These are phyloP conservation scores for Melangyna quadrimaculata DNA, from an alignment of 2,888 invertebrate genomes.

Conservation along the genomic window DNA sequence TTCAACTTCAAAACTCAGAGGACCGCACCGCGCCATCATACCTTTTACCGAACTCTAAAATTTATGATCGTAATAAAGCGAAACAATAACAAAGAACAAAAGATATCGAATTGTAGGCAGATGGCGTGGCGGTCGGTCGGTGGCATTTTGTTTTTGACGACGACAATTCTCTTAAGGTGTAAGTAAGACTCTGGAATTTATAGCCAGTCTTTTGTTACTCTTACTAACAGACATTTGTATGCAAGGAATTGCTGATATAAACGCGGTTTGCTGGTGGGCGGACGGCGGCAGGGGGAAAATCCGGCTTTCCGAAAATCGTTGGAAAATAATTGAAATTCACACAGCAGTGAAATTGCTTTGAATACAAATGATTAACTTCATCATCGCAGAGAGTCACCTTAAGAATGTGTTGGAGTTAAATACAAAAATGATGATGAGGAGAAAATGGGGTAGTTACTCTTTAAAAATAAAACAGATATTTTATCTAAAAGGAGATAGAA, in stretches of 20 bases:
- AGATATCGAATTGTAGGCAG: conserved; percentile 46
- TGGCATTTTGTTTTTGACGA: not conserved
- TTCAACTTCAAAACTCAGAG: not conserved
- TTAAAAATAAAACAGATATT: not conserved
- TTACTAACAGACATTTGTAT: conserved; percentile 7
- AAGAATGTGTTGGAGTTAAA: not conserved
- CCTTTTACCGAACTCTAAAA: conserved; percentile 15
- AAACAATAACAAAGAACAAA: conserved; percentile 33
- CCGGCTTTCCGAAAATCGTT: conserved; percentile 3
- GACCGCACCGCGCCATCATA: not conserved
- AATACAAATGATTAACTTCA: conserved; percentile 48
- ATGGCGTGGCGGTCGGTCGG: conserved; percentile 27
- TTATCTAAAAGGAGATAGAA: too few relatives aligned
- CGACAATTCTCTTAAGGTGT: not conserved
- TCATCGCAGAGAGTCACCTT: not conserved
- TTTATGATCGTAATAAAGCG: conserved; percentile 59
- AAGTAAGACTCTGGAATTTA: conserved; percentile 16
- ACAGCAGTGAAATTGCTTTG: conserved; percentile 40
- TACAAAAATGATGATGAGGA: not conserved
- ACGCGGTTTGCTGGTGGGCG: too few relatives aligned
- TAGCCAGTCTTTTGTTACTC: conserved; percentile 10
- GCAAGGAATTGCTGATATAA: not conserved
- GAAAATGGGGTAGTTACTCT: not conserved
- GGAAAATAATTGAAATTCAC: conserved; percentile 48
- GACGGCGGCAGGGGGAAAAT: not conserved